Conservation (phyloP, 2,888 invertebrate genomes). For the Drosophila meridionalis region DNA sequence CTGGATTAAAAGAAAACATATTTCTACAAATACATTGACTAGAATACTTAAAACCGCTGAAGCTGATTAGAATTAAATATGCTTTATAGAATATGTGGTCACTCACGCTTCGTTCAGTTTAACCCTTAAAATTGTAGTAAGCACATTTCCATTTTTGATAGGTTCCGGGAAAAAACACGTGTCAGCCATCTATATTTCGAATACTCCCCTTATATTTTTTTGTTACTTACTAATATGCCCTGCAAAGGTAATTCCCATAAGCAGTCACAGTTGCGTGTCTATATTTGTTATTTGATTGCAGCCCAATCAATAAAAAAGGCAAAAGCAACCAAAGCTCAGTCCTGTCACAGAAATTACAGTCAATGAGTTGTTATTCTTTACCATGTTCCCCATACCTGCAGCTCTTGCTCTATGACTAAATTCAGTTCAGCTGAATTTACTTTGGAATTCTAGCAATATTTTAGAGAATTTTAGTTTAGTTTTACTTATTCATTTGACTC, state of each 20-base stretch:
- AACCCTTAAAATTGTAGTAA: neutral
- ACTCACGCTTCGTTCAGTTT: neutral
- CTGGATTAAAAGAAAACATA: no score
- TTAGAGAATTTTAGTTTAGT: neutral
- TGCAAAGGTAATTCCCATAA: neutral
- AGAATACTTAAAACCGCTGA: no score
- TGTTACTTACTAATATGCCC: neutral
- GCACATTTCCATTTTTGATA: neutral
- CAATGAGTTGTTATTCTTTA: constrained; percentile 4
- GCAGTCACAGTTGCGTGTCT: constrained; percentile 25
- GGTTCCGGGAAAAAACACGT: neutral
- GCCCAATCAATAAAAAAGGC: constrained; percentile 35
- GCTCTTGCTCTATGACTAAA: neutral
- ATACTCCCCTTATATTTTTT: neutral
- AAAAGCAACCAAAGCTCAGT: constrained; percentile 8
- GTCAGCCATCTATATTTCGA: no score
- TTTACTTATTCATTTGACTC: neutral
- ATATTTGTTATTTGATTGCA: neutral
- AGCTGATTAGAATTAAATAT: no score
- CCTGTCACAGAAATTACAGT: constrained; percentile 11
- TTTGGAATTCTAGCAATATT: neutral
- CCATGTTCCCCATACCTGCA: neutral
- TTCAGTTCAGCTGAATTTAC: neutral
- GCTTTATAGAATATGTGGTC: no score
- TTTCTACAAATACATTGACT: no score